These are phyloP conservation scores for Cariama cristata DNA, from an alignment of 2,113 vertebrate genomes.

Conservation along the genomic window DNA sequence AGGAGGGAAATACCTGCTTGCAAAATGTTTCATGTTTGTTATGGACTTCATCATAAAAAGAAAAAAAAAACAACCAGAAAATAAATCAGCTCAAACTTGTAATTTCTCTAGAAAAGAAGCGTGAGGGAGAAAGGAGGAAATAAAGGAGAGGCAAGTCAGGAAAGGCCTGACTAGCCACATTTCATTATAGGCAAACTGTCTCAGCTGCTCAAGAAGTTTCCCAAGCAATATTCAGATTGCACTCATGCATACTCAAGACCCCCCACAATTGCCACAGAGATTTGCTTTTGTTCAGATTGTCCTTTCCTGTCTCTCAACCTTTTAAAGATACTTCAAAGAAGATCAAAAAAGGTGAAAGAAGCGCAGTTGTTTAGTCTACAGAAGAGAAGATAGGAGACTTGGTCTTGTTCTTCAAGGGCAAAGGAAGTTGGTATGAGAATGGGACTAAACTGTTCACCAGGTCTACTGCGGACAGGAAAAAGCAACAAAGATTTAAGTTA, in stretches of 20 bases:
- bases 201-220: not conserved
- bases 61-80: not conserved
- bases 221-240: not conserved
- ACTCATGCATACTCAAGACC: not conserved
- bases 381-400: conserved; percentile 1
- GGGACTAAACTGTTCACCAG: conserved; percentile 37
- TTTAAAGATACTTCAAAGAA: conserved; percentile 45
- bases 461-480: conserved; percentile 22
- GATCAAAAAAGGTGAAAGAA: conserved; percentile 42
- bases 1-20: not conserved
- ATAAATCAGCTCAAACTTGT: not conserved
- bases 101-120: not conserved
- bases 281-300: conserved; percentile 10
- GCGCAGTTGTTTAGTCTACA: conserved; percentile 33
- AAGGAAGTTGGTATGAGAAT: not conserved
- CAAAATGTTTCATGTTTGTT: not conserved
- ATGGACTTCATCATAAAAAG: not conserved
- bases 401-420: not conserved
- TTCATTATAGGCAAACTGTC: not conserved
- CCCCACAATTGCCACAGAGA: not conserved
- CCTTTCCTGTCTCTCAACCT: conserved; percentile 4
- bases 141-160: not conserved
- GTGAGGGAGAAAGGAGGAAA: not conserved
- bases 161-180: not conserved
- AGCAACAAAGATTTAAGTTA: not conserved